Conservation (phyloP, 2,888 invertebrate species). For the Lepidonotus clava region DNA sequence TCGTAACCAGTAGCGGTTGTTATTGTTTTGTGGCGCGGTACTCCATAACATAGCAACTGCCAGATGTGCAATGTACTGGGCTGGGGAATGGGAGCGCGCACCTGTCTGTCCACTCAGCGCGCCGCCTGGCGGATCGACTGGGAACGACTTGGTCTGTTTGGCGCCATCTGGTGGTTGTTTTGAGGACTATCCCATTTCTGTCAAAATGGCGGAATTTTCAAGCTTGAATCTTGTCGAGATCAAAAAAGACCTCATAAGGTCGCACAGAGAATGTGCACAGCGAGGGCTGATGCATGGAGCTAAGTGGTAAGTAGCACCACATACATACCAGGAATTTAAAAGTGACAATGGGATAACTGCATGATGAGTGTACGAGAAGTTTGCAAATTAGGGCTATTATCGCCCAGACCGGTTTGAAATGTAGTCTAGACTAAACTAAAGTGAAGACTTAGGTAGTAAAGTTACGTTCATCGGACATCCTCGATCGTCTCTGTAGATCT, state of each 20-base stretch:
- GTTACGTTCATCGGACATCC: too few species aligned
- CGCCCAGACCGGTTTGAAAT: background rate
- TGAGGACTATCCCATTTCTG: background rate
- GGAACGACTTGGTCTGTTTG: background rate
- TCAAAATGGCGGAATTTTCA: conserved; percentile 74
- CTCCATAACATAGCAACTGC: conserved; percentile 32
- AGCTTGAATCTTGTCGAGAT: conserved; percentile 83
- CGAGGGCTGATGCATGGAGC: conserved; percentile 90
- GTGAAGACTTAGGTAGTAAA: too few species aligned
- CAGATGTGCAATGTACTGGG: too few species aligned
- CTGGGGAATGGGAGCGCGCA: too few species aligned
- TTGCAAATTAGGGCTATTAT: background rate
- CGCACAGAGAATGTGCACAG: conserved; percentile 88
- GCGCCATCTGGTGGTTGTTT: background rate
- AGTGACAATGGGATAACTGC: background rate
- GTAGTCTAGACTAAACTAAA: too few species aligned
- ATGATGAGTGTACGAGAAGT: background rate
- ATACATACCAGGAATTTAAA: background rate
- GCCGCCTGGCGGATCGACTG: background rate
- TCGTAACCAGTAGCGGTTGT: background rate
- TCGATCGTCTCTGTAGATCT: too few species aligned
- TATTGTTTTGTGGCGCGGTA: background rate
- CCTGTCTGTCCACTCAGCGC: background rate
- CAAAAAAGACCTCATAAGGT: conserved; percentile 85
- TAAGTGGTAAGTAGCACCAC: conserved; percentile 85